A percentile compares a stretch with the other conserved stretches of the same genome.
phyloP scores from a whole-genome alignment of 2,113 vertebrate genomes.

The Tursiops truncatus region DNA sequence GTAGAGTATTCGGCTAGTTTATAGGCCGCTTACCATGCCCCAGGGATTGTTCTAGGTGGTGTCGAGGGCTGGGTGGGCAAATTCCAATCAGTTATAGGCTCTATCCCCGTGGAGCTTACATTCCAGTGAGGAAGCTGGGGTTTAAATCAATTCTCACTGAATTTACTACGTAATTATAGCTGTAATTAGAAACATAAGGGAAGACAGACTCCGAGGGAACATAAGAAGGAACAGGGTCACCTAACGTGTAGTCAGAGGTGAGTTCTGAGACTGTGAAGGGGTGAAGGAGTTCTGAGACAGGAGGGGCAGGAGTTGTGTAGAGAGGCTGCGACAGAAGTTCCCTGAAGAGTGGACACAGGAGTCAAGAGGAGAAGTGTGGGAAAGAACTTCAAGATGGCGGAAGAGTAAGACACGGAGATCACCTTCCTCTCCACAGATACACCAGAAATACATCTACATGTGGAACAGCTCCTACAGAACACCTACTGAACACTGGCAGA shows the following conservation, averaged over 20 bases:
- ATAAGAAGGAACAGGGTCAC: not conserved
- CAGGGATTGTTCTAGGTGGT: not conserved
- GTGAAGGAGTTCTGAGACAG: not conserved
- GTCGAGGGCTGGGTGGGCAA: not conserved
- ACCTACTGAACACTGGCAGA: too few species aligned
- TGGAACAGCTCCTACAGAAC: too few species aligned
- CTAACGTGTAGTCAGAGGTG: fast-evolving
- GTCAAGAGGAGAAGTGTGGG: not conserved
- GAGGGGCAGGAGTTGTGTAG: too few species aligned
- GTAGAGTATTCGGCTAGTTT: not conserved
- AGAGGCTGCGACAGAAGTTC: not conserved
- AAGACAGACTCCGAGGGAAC: not conserved
- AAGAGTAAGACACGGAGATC: too few species aligned
- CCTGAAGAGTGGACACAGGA: not conserved
- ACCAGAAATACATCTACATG: too few species aligned
- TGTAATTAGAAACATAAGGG: not conserved
- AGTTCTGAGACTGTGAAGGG: not conserved
- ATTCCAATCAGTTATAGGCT: not conserved
- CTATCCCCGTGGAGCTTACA: not conserved
- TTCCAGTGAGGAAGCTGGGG: not conserved
- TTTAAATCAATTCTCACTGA: not conserved
- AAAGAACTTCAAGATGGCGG: too few species aligned
- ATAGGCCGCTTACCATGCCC: fast-evolving
- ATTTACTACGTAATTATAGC: not conserved
- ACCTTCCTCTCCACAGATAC: too few species aligned